Evolutionary conservation across 1,140 invertebrate genomes (phyloP), one percentile per base, ranked within the genome.

Genomic region (Eumaeus atala): DNA sequence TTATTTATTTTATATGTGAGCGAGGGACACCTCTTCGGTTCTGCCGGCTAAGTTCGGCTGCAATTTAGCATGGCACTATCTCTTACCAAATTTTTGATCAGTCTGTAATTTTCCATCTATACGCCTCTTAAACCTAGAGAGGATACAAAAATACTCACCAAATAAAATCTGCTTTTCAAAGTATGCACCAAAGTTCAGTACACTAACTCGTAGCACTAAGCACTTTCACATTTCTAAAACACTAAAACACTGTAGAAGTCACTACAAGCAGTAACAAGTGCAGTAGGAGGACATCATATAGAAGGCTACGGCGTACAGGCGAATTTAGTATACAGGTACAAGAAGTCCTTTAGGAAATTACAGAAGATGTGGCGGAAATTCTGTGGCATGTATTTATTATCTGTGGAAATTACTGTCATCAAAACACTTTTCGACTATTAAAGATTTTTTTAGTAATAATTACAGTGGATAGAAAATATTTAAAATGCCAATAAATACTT

Each of bases 261-360:
- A 62, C 67, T 66, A 75, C 12, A 70, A 70, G 48, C 82, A 74
- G 66, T 75, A 84, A 61, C 74, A 77, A 62, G 77, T 76, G 65
- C 78, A 83, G 52, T 72, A 83, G 65, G 77, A 84, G 59, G 84
- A 86, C 8, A 81, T 12, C 1, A 80, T 57, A 57, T 86, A 86
- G n/a, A 86, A 77, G 9, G 62, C 53, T n/a, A 86, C 36, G 0
- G 83, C 83, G 58, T 86, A 86, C 0, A 80, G 34, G 67, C 70
- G 21, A 86, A 84, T 61, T 83, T 86, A 6, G 77, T 44, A 50
- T 86, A 86, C n/a, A 86, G 44, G 42, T 65, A 77, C 8, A 77
- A 36, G 58, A 86, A 77, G 54, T 84, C 83, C 64, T 75, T 79
- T 0, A 81, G 9, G 51, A 72, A 80, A 28, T 50, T 55, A 9